These are phyloP conservation scores for Turnix velox DNA, from an alignment of 2,113 vertebrate species.

Conservation along the genomic window DNA sequence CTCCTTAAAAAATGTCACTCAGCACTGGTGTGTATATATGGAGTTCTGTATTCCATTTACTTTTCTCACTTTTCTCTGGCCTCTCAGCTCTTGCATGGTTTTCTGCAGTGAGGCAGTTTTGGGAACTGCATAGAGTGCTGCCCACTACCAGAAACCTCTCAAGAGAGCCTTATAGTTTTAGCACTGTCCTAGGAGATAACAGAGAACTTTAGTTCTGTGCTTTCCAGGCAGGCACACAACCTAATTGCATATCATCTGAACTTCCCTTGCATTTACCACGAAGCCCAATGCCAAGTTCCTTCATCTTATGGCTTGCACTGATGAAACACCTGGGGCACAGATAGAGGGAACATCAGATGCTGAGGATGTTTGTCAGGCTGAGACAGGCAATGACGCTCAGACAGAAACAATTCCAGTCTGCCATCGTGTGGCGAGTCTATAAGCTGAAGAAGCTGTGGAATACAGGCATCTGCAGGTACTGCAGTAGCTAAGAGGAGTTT, in stretches of 20 bases:
- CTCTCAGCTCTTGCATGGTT: not conserved
- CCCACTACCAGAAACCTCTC: not conserved
- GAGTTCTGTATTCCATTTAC: not conserved
- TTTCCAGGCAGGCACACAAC: not conserved
- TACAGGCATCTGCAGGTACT: not conserved
- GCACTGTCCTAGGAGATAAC: not conserved
- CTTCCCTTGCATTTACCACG: not conserved
- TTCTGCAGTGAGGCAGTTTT: not conserved
- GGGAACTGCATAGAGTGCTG: not conserved
- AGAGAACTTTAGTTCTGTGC: not conserved
- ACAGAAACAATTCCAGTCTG: not conserved
- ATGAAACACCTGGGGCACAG: not conserved
- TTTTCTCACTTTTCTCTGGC: not conserved
- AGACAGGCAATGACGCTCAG: not conserved
- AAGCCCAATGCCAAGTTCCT: accelerated
- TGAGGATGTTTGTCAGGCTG: not conserved
- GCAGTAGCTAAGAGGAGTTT: not conserved
- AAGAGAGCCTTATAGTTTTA: not conserved
- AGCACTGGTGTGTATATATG: not conserved
- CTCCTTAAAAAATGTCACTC: not conserved
- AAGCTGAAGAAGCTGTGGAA: not conserved
- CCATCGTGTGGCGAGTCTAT: not conserved
- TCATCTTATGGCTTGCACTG: accelerated
- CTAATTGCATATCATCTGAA: accelerated
- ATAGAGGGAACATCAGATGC: too few species aligned